Evolutionary conservation across 2,113 vertebrate species (phyloP).

Genomic region (Cyanoramphus novaezelandiae): DNA sequence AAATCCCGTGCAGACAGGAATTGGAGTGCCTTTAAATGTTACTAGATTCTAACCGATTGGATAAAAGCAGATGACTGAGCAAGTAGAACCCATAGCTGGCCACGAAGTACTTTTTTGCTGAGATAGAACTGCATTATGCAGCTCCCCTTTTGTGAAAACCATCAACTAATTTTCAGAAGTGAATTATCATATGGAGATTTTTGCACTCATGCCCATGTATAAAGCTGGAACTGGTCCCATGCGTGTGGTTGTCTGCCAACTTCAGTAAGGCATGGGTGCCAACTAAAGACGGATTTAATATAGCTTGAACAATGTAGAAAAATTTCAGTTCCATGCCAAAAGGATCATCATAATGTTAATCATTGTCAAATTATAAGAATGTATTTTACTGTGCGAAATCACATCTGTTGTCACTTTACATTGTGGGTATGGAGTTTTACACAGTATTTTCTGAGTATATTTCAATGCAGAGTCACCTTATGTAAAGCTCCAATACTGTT

Average conservation of each 20-base stretch:
- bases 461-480: background rate
- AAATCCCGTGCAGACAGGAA: background rate
- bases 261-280: slow-evolving; percentile 12
- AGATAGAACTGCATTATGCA: background rate
- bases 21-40: background rate
- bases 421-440: background rate
- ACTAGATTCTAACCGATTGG: background rate
- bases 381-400: slow-evolving; percentile 32
- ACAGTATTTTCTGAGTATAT: background rate
- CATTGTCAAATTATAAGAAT: slow-evolving; percentile 51
- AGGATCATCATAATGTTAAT: slow-evolving; percentile 40
- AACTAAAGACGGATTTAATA: slow-evolving; percentile 40
- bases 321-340: slow-evolving; percentile 10
- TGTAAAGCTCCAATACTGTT: background rate
- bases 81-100: background rate
- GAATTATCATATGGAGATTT: slow-evolving; percentile 41
- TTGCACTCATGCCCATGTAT: slow-evolving; percentile 6
- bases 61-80: slow-evolving; percentile 1
- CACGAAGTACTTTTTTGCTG: background rate
- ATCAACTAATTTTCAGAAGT: slow-evolving; percentile 28
- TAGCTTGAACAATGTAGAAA: slow-evolving; percentile 34
- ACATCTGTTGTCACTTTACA: slow-evolving; percentile 54
- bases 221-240: slow-evolving; percentile 25
- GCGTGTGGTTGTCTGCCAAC: background rate
- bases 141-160: background rate